A percentile compares a stretch with the other conserved stretches of the same genome.
These are phyloP conservation scores for Eulacestoma nigropectus DNA, from an alignment of 2,113 vertebrate genomes.

Conservation along the genomic window DNA sequence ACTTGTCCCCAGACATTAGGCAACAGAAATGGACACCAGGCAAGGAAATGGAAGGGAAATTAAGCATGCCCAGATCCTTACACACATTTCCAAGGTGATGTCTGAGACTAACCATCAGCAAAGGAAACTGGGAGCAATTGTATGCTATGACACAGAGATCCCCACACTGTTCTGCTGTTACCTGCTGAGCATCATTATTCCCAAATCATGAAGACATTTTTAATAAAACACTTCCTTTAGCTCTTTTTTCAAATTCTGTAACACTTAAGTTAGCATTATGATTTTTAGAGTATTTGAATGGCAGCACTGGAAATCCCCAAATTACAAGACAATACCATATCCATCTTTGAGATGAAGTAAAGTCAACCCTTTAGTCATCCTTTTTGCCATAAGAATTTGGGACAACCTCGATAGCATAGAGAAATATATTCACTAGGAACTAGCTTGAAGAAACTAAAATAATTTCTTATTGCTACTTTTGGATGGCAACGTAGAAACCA, in stretches of 20 bases:
- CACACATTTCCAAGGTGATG: background rate
- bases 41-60: background rate
- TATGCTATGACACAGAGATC: background rate
- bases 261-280: background rate
- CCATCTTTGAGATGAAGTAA: background rate
- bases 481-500: rapidly evolving
- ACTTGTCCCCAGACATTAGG: background rate
- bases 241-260: background rate
- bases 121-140: background rate
- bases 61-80: background rate
- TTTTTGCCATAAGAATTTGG: background rate
- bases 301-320: background rate
- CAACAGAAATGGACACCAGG: background rate
- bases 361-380: background rate
- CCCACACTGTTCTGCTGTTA: background rate
- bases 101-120: background rate
- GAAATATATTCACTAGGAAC: background rate
- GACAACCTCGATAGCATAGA: background rate
- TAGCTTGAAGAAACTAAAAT: background rate
- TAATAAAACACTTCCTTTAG: background rate
- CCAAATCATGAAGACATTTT: background rate
- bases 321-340: background rate
- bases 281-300: background rate
- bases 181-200: background rate
- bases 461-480: background rate